These are phyloP conservation scores for Scolopax mira DNA, from an alignment of 2,113 vertebrate genomes.

Conservation along the genomic window DNA sequence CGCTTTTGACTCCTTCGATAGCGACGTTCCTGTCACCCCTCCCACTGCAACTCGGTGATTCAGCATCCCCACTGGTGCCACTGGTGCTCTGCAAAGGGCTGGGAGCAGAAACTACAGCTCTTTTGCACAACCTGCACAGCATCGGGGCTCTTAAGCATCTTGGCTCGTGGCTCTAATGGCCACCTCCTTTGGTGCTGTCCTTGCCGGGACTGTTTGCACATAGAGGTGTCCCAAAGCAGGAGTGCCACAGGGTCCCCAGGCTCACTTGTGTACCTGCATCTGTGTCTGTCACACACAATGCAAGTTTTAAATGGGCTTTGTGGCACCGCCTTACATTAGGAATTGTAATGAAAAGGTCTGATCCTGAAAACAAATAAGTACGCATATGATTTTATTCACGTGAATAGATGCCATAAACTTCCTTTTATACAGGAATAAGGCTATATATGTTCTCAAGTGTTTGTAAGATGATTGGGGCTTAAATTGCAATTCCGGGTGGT, in stretches of 20 bases:
- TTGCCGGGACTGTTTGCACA: neutral
- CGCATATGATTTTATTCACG: neutral
- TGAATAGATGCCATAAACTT: neutral
- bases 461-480: neutral
- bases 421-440: neutral
- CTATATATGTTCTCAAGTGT: neutral
- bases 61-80: neutral
- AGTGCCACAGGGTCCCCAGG: neutral
- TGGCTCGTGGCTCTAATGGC: neutral
- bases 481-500: neutral
- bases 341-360: neutral
- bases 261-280: neutral
- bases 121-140: neutral
- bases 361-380: neutral
- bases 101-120: neutral
- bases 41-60: neutral
- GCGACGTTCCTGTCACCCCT: fast-evolving
- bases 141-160: neutral
- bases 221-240: neutral
- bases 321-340: neutral
- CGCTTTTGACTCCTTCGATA: fast-evolving
- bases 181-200: neutral
- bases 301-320: neutral
- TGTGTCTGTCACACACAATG: neutral
- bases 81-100: neutral